Conservation (phyloP, 2,797 vertebrate genomes). For the Sciurus carolinensis region DNA sequence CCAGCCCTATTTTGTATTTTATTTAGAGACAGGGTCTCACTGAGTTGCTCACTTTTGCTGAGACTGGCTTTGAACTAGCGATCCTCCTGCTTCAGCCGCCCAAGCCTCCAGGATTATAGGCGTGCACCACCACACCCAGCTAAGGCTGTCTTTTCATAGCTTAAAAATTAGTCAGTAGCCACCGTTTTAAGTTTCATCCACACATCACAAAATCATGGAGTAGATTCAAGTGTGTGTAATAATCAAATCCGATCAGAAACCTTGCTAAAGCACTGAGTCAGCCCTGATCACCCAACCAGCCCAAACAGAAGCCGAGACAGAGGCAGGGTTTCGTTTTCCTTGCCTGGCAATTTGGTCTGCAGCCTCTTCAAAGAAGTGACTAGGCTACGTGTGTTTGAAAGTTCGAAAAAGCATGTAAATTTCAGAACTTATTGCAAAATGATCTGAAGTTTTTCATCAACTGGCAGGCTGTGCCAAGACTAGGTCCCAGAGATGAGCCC, state of each 20-base stretch:
- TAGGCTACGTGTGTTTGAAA: slow-evolving; percentile 42
- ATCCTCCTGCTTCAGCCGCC: no score
- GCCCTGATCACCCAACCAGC: neutral
- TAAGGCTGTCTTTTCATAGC: slow-evolving; percentile 54
- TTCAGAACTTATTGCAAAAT: slow-evolving; percentile 63
- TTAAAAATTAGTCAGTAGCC: slow-evolving; percentile 48
- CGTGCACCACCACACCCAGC: no score
- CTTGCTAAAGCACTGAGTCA: slow-evolving; percentile 7
- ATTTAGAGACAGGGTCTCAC: no score
- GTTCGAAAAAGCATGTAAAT: slow-evolving; percentile 69
- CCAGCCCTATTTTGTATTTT: no score
- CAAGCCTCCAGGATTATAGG: no score
- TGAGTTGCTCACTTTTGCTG: no score
- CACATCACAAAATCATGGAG: neutral
- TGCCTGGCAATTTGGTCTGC: slow-evolving; percentile 9
- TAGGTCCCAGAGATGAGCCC: neutral
- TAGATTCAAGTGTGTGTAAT: neutral
- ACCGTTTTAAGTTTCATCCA: slow-evolving; percentile 36
- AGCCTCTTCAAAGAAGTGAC: slow-evolving; percentile 60
- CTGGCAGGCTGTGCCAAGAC: neutral
- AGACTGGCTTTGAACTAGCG: no score
- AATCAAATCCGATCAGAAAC: slow-evolving; percentile 25
- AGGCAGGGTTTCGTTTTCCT: neutral
- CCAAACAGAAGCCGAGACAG: neutral
- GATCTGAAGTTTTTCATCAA: slow-evolving; percentile 23